Base-by-base conservation (phyloP, 2,797 vertebrate genomes). In the Danio choprae region DNA sequence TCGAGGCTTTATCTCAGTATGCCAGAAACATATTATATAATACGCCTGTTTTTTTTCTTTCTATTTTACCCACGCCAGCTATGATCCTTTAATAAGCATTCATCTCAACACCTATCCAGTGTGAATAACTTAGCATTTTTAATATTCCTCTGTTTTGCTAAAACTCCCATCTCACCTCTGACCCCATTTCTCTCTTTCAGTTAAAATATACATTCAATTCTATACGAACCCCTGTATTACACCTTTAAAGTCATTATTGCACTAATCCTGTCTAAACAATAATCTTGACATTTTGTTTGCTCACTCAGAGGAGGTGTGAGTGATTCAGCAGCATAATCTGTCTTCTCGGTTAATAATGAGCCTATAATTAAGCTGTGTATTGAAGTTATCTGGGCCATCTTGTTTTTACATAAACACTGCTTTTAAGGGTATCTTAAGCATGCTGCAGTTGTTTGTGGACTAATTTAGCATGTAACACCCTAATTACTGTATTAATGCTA, bases 21-120 rank as follows among this genome's bases (percentile, higher is more conserved):
- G n/a, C 8, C 12, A 41, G n/a, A 53, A 20, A 7, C 46, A 51
- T 51, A 15, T 74, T 63, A 62, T 62, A 38, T 62, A 63, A 51
- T 51, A 50, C 1, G 29, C 56, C 29, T 13, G 10, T 51, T 69
- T 58, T 40, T 55, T 59, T 74, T 73, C 15, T 18, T 48, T 7
- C 4, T 48, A 44, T 41, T 63, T 46, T 60, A 4, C 7, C 44
- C 29, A 50, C 12, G 4, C 43, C 48, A 36, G 22, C 8, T 60
- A n/a, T 60, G 56, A 51, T 74, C 22, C 29, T 5, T 48, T 48
- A 48, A 74, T 5, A 62, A 40, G 29, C 69, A 71, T 71, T n/a
- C 12, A 56, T 15, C n/a, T 43, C 38, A 60, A 48, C 4, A 36
- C 41, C 20, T 18, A 38, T 60, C 60, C 10, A 20, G 16, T 10